phyloP scores from a whole-genome alignment of 2,797 vertebrate genomes.

The Pseudopleuronectes americanus region DNA sequence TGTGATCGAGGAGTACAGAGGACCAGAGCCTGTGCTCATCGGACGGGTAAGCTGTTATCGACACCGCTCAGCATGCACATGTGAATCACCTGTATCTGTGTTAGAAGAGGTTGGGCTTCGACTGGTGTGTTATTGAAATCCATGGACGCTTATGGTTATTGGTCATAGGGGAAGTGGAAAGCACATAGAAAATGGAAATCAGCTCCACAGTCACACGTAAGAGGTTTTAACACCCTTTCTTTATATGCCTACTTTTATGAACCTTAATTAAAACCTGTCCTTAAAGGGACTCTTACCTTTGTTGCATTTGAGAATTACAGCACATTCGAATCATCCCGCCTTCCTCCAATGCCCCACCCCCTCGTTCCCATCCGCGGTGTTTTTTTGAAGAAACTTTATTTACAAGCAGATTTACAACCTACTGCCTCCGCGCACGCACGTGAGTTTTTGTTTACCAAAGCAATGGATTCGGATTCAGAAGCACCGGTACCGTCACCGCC shows the following conservation, averaged over 20 bases:
- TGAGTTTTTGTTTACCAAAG: too few species aligned
- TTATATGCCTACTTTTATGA: not conserved
- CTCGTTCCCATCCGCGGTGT: too few species aligned
- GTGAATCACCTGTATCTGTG: conserved; percentile 18
- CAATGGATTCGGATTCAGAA: too few species aligned
- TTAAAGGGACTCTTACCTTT: too few species aligned
- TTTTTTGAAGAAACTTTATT: too few species aligned
- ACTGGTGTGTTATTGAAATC: not conserved
- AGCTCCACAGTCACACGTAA: not conserved
- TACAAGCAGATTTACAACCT: too few species aligned
- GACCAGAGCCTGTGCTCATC: conserved; percentile 92
- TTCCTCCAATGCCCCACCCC: too few species aligned
- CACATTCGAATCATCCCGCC: too few species aligned
- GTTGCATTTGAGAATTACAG: too few species aligned
- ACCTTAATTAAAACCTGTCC: not conserved
- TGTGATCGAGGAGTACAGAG: conserved; percentile 93
- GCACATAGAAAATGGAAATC: not conserved
- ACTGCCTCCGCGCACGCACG: too few species aligned
- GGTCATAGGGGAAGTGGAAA: not conserved
- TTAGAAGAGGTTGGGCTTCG: not conserved
- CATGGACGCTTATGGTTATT: not conserved
- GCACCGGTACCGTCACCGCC: too few species aligned
- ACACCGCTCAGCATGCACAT: conserved; percentile 12
- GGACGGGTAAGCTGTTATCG: conserved; percentile 87
- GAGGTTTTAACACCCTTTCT: too few species aligned